These are phyloP conservation scores for Enteromius anoplus DNA, from an alignment of 2,797 vertebrate genomes.

Conservation along the genomic window DNA sequence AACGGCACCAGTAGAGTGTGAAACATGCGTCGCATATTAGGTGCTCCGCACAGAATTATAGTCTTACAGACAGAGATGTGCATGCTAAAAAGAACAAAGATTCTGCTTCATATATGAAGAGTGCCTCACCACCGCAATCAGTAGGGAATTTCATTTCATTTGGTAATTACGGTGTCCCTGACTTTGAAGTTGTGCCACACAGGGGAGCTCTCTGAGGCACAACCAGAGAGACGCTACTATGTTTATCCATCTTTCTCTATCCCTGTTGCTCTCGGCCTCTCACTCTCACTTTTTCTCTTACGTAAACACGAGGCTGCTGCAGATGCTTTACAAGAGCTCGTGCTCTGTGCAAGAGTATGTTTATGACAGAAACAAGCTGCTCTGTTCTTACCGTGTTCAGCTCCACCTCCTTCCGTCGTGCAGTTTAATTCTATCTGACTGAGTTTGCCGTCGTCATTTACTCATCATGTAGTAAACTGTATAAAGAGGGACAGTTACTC, in stretches of 20 bases:
- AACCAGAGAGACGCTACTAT: background rate
- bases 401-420: background rate
- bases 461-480: background rate
- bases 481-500: background rate
- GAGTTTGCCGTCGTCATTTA: background rate
- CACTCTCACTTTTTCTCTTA: constrained; percentile 22
- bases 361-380: constrained; percentile 31
- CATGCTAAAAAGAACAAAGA: constrained; percentile 35
- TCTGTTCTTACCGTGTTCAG: background rate
- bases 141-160: constrained; percentile 26
- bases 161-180: constrained; percentile 2
- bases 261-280: constrained; percentile 7
- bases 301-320: constrained; percentile 19
- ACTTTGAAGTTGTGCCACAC: constrained; percentile 38
- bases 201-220: constrained; percentile 27
- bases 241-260: constrained; percentile 29
- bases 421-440: background rate
- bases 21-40: background rate
- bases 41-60: background rate
- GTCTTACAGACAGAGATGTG: background rate
- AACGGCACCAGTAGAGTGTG: background rate
- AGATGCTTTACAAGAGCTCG: constrained; percentile 6
- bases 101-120: constrained; percentile 13
- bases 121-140: constrained; percentile 15
- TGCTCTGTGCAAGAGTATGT: background rate